These are phyloP conservation scores for Scelioninae gen. 2 DNA, from an alignment of 2,888 invertebrate species.

Conservation along the genomic window DNA sequence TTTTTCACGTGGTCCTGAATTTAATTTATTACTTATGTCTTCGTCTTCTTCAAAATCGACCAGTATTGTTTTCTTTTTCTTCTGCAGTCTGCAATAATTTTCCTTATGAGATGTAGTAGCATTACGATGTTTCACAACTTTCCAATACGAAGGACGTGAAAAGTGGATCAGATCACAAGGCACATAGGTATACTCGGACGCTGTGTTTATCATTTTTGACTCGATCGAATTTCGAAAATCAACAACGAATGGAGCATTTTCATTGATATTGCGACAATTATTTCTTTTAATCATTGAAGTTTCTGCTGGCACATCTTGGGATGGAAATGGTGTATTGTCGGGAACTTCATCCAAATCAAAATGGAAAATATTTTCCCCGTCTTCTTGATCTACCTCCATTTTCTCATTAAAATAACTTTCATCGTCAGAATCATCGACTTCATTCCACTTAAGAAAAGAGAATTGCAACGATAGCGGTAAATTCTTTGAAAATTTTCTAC, in stretches of 20 bases:
- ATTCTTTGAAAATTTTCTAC: not conserved
- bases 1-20: slow-evolving; percentile 7
- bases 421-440: slow-evolving; percentile 74
- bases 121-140: slow-evolving; percentile 75
- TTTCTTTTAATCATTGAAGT: slow-evolving; percentile 32
- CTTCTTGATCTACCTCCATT: slow-evolving; percentile 68
- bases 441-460: slow-evolving; percentile 79
- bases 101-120: not conserved
- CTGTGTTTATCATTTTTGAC: slow-evolving; percentile 45
- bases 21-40: slow-evolving; percentile 1
- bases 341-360: slow-evolving; percentile 70
- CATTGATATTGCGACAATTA: slow-evolving; percentile 7
- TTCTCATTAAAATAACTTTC: slow-evolving; percentile 57
- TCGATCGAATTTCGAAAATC: slow-evolving; percentile 63
- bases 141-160: slow-evolving; percentile 92
- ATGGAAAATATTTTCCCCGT: slow-evolving; percentile 62
- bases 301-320: slow-evolving; percentile 51
- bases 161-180: slow-evolving; percentile 75
- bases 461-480: slow-evolving; percentile 75
- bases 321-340: slow-evolving; percentile 53
- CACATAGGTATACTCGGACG: slow-evolving; percentile 69
- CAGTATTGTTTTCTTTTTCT: slow-evolving; percentile 61
- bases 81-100: slow-evolving; percentile 60
- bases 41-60: slow-evolving; percentile 38
- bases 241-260: slow-evolving; percentile 63